Conservation (phyloP, 2,888 invertebrate genomes). For the Oligia latruncula region DNA sequence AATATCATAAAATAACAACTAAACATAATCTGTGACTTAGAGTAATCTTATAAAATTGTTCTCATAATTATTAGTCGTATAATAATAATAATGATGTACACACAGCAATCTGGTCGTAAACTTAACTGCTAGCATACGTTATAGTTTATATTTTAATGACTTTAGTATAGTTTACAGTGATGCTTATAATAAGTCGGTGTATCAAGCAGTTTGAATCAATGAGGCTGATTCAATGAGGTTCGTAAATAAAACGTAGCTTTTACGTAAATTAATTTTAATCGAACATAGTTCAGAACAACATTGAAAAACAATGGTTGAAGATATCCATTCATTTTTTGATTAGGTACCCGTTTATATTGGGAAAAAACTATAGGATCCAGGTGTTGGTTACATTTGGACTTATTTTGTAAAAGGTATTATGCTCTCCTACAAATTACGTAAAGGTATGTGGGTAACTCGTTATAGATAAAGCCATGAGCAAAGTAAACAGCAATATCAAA, state of each 20-base stretch:
- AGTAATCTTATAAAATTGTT: conserved; percentile 51
- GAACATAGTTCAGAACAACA: neutral
- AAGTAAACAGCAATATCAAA: too few species aligned
- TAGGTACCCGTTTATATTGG: too few species aligned
- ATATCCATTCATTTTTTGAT: too few species aligned
- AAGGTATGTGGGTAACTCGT: too few species aligned
- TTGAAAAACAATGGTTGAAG: too few species aligned
- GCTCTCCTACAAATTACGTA: too few species aligned
- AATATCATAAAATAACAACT: conserved; percentile 21
- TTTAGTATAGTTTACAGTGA: neutral
- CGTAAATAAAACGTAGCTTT: neutral
- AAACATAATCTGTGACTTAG: conserved; percentile 50
- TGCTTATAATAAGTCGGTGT: conserved; percentile 2
- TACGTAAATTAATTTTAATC: neutral
- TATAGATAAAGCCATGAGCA: too few species aligned
- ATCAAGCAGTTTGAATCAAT: conserved; percentile 44
- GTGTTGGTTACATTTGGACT: too few species aligned
- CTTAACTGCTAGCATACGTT: conserved; percentile 15
- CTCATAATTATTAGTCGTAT: conserved; percentile 46
- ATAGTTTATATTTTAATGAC: conserved; percentile 47
- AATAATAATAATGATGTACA: conserved; percentile 48
- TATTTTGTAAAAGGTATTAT: too few species aligned
- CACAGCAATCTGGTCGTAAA: conserved; percentile 27
- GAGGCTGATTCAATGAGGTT: conserved; percentile 27
- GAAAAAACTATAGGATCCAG: too few species aligned